Base-by-base conservation (phyloP, 1,140 invertebrate genomes). In the Oncopeltus fasciatus region DNA sequence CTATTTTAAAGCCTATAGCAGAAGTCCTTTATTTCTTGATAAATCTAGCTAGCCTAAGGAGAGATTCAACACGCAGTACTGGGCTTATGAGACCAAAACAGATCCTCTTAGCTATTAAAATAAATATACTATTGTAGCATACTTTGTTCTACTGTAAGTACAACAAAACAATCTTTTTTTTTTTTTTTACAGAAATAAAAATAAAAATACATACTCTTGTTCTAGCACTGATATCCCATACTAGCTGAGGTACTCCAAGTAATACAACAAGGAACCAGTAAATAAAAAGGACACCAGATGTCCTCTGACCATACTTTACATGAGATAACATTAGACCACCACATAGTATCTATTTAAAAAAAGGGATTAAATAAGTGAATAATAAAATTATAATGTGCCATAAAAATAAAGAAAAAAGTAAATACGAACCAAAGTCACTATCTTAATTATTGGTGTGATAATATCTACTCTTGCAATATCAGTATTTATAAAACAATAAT, bases 271-370 rank as follows among this genome's bases (percentile, higher is more conserved):
- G 70, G 27, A 92, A 77, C 91, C 91, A 96, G 75, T 94, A 96
- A 44, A 90, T 73, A 72, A 94, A 93, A 67, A 91, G 75, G 53
- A 91, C 77, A 24, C 92, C 92, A 16, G 92, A 95, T 14, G 90
- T 87, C 67, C 86, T 76, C 64, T 94, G 77, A 27, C 92, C 93
- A 77, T 82, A 80, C 72, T 85, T 88, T 70, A 83, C 82, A 71
- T 93, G 92, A 65, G 85, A 85, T 63, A 82, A 75, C 65, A 91
- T 74, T 63, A 95, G 76, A 38, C 82, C 72, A 43, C 79, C 77
- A 65, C 83, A 77, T 67, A 92, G 75, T 61, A 76, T 71, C 88
- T 92, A 74, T n/a, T 53, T 80, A 83, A 69, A 66, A 33, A 59
- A n/a, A n/a, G n/a, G 11, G 26, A 57, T 57, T 12, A 44, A 61